These are phyloP conservation scores for Drosophila jambulina DNA, from an alignment of 1,140 invertebrate genomes.

Conservation along the genomic window DNA sequence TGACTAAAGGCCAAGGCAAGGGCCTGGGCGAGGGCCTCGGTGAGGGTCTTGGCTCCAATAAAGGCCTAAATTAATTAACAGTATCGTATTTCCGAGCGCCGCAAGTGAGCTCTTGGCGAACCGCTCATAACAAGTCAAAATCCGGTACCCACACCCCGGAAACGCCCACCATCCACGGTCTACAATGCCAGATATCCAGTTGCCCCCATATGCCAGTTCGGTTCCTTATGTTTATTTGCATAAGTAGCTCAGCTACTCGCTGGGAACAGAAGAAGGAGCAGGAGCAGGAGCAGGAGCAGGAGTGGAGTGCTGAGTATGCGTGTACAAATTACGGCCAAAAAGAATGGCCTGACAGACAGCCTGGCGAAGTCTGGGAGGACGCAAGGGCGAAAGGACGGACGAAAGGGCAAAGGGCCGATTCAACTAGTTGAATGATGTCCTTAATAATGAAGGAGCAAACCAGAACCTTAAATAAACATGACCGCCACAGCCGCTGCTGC, in stretches of 20 bases:
- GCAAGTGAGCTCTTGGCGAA: conserved; percentile 29
- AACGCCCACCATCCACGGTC: conserved; percentile 42
- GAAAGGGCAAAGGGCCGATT: conserved; percentile 41
- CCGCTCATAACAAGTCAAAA: conserved; percentile 51
- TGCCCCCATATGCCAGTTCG: conserved; percentile 31
- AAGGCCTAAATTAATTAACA: conserved; percentile 82
- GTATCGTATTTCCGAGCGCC: conserved; percentile 73
- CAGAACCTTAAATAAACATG: conserved; percentile 76
- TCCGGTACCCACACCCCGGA: conserved; percentile 10
- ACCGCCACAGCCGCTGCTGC: conserved; percentile 35
- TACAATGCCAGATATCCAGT: conserved; percentile 33
- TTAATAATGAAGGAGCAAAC: conserved; percentile 77
- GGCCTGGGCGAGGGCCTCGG: conserved; percentile 4
- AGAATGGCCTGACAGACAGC: conserved; percentile 56
- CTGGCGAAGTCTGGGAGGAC: conserved; percentile 17
- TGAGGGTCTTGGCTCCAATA: conserved; percentile 33
- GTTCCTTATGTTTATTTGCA: conserved; percentile 75
- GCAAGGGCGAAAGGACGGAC: conserved; percentile 7
- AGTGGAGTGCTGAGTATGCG: conserved; percentile 36
- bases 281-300: neutral
- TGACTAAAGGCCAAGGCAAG: conserved; percentile 47
- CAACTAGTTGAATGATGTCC: conserved; percentile 82
- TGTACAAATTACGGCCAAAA: conserved; percentile 70
- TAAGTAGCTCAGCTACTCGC: conserved; percentile 66
- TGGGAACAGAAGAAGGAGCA: neutral